Evolutionary conservation across 2,797 vertebrate genomes (phyloP), one percentile per base, ranked within the genome.

Genomic region (Mormyrops attenuatus): DNA sequence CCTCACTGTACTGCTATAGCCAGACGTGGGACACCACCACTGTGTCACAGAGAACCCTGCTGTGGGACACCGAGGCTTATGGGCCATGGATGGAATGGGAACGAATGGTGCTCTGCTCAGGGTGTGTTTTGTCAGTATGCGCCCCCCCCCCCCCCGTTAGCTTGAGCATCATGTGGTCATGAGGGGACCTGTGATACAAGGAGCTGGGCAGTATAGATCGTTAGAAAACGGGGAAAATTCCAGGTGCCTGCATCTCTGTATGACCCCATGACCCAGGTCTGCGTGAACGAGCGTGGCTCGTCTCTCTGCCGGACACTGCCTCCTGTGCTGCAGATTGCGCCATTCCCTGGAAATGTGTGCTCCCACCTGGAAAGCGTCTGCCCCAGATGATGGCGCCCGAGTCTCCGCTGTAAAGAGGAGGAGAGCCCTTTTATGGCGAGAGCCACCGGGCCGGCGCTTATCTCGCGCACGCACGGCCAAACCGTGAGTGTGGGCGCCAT

Each of bases 391-490:
- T 93, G 89, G 88, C 92, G 0, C 69, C 88, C 55, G 92, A 91
- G 93, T 66, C 90, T 91, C 89, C 90, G 90, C 93, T 50, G 90
- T 92, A 91, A 93, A 89, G 91, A 91, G 91, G 93, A 92, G 90
- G 91, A 94, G 94, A 94, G 91, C 80, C 90, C 90, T 94, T 92
- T 95, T 94, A 95, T 93, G 95, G 92, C 90, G 93, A 92, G 89
- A 92, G 93, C 89, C 93, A 91, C 92, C 90, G 95, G 38, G 73
- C 44, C 8, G 94, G 90, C 88, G 93, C 92, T 91, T 89, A 92
- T 86, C 77, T 94, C 89, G 92, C 93, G 93, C 89, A 57, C 93
- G 94, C 90, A 60, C 92, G 93, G 93, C 91, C 86, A 92, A 91
- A 88, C 92, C 93, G 92, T 94, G 89, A 94, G 94, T 93, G 94